Evolutionary conservation across 2,888 invertebrate genomes (phyloP), one percentile per base, ranked within the genome.

Genomic region (Pediacus dermestoides): DNA sequence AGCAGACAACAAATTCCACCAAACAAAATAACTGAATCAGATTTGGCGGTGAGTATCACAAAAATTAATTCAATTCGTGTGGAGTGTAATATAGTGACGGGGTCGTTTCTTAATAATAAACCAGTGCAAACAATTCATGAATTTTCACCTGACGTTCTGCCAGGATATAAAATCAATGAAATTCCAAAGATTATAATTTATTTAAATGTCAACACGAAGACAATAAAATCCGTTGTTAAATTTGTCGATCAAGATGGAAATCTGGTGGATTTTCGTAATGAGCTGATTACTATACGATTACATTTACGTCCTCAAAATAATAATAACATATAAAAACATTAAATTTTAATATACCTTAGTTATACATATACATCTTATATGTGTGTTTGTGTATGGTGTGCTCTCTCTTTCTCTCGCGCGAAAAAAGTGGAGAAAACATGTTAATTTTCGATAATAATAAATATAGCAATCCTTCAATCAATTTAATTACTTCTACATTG

Each of bases 111-210:
- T 2, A 59, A 61, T 43, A 52, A 52, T 8, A 40, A 42, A 22
- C 46, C 39, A 13, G 54, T 50, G 2, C 61, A 66, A 40, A 61
- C 58, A 7, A 47, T 65, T 32, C 58, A 66, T 43, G 55, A 61
- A 48, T 64, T 65, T 51, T 60, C 55, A 11, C 55, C 56, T 3
- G 44, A 46, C 25, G 56, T 57, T 21, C 40, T 46, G 18, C 55
- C 61, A 25, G 63, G 63, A 8, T 64, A 62, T 57, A 62, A 63
- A 55, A 57, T 63, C 31, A 48, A 56, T 28, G 62, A 64, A 50
- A 52, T 55, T 9, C 61, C 59, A 9, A 44, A 36, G 37, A 59
- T 15, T 14, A 56, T 43, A 52, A 59, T 63, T 38, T 63, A 64
- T 50, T 55, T 63, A 37, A 61, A 59, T 13, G 51, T 63, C 12